Evolutionary conservation across 2,888 invertebrate species (phyloP).

Genomic region (Drosophila paramelanica): DNA sequence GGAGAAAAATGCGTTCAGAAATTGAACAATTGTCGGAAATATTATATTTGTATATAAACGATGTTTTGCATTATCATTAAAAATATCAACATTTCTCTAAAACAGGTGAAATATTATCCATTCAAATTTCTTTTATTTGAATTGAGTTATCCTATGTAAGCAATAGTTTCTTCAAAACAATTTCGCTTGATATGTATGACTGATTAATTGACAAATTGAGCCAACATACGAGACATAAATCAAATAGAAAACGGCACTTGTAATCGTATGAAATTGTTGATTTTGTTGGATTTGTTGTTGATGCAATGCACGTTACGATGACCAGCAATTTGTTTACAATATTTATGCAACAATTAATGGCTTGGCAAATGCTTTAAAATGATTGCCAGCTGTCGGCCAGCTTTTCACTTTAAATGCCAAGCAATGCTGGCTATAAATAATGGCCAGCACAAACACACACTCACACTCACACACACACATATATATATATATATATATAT

Average conservation of each 20-base stretch:
- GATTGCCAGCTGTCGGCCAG: conserved; percentile 55
- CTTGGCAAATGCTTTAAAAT: conserved; percentile 58
- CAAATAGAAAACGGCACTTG: conserved; percentile 33
- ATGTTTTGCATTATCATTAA: too few relatives aligned
- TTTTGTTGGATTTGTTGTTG: conserved; percentile 14
- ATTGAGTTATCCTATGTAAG: conserved; percentile 20
- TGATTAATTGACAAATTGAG: conserved; percentile 62
- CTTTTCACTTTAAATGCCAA: conserved; percentile 59
- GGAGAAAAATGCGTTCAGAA: too few relatives aligned
- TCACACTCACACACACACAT: background rate
- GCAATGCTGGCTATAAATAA: conserved; percentile 69
- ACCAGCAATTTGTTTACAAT: conserved; percentile 48
- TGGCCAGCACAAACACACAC: conserved; percentile 17
- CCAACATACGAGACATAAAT: conserved; percentile 44
- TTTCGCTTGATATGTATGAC: conserved; percentile 28
- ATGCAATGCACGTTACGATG: conserved; percentile 1
- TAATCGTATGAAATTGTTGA: conserved; percentile 18
- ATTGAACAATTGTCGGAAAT: too few relatives aligned
- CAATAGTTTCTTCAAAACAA: conserved; percentile 27
- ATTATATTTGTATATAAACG: too few relatives aligned
- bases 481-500: background rate
- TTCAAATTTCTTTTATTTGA: background rate
- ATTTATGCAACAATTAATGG: conserved; percentile 65
- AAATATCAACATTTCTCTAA: too few relatives aligned
- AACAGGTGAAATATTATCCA: background rate